A percentile compares a stretch with the other conserved stretches of the same genome.
Conservation (phyloP, 2,113 vertebrate genomes). For the Chelonoidis abingdonii region DNA sequence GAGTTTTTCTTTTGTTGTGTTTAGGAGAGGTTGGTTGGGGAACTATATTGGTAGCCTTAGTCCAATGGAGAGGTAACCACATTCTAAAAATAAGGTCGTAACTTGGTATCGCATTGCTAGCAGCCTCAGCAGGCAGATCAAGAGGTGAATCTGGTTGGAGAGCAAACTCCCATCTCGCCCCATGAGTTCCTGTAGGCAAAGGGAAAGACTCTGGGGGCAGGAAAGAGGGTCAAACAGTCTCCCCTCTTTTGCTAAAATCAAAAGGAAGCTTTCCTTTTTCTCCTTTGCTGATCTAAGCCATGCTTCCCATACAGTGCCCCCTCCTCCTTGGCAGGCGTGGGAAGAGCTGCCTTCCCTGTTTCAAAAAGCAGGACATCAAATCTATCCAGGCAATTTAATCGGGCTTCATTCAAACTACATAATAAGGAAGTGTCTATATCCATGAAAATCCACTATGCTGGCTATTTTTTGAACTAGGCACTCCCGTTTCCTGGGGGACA, state of each 20-base stretch:
- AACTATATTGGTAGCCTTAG: neutral
- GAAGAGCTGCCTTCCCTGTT: conserved; percentile 22
- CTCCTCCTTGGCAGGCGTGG: conserved; percentile 27
- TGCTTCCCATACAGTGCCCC: neutral
- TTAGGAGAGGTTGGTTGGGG: neutral
- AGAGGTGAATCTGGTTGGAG: neutral
- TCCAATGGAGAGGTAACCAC: neutral
- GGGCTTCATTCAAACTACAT: neutral
- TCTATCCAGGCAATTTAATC: conserved; percentile 11
- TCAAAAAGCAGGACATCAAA: conserved; percentile 25
- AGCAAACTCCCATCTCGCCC: neutral
- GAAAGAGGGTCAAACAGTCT: neutral
- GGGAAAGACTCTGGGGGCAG: neutral
- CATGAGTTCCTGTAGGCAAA: neutral
- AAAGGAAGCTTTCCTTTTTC: neutral
- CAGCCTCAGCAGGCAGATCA: neutral
- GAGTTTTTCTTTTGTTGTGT: neutral
- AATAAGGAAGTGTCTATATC: neutral
- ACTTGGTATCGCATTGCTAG: conserved; percentile 1
- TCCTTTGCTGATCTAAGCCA: neutral
- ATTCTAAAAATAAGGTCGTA: neutral
- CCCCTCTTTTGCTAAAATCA: neutral
- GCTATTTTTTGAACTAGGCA: neutral
- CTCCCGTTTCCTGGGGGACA: neutral
- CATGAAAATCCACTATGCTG: neutral